Evolutionary conservation across 2,888 invertebrate genomes (phyloP), one percentile per base, ranked within the genome.

Genomic region (Melieria picta): DNA sequence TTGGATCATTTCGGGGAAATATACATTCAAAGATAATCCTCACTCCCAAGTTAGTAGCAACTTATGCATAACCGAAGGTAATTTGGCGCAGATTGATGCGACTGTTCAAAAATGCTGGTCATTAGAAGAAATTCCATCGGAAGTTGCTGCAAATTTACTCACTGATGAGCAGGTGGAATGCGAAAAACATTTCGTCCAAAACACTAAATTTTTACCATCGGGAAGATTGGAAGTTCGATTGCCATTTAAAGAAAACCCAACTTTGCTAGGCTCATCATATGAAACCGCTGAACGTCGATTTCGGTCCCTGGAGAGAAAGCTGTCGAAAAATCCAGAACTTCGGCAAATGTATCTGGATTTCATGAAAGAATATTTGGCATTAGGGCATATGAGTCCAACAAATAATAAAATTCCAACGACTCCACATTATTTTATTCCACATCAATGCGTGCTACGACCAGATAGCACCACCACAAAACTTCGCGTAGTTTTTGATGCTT

Each of bases 321-420:
- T 74, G 1, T 63, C 56, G 52, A 76, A 75, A 66, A 50, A 70
- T 65, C 57, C 46, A 47, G 55, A 71, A 30, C 61, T 74, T n/a
- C 67, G 56, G 55, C 46, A 56, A 11, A 71, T 73, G 58, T 75
- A 72, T 46, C 63, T 69, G 57, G 55, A 65, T 1, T 76, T 76
- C 52, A 75, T 77, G 72, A 72, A 68, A 16, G 75, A 76, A 42
- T 76, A 74, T 48, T 13, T 69, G 43, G 10, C 16, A 5, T 65
- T 75, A 57, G 72, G 71, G 1, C 75, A 77, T 45, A 76, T 75
- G 73, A 63, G 63, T 4, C 47, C 67, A 50, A 57, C 52, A 2
- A 58, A 66, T 30, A 71, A 73, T 57, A 7, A 57, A 64, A 67
- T 70, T 9, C 47, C 52, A 0, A 48, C 50, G 45, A 52, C 7